Percentiles rank a stretch among this genome's conserved stretches.
These are phyloP conservation scores for Macrobrachium rosenbergii DNA, from an alignment of 1,140 invertebrate species.

Conservation along the genomic window DNA sequence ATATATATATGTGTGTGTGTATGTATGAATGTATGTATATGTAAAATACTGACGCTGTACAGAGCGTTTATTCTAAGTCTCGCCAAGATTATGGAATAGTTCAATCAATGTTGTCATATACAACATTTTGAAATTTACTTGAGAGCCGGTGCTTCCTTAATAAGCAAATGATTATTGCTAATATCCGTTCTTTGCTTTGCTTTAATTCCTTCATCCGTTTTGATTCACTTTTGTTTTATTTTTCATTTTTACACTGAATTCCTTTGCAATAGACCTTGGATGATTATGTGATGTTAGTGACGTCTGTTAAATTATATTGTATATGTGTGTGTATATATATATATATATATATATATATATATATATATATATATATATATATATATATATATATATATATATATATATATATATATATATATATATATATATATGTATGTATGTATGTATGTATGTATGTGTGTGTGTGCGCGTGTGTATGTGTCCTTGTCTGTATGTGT, in stretches of 20 bases:
- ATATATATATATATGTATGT: background rate
- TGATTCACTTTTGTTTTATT: no score
- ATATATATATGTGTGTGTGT: background rate
- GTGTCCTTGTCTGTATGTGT: background rate
- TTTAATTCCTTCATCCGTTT: no score
- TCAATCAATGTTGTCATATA: no score
- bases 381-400: conserved; percentile 2
- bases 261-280: no score
- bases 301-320: background rate
- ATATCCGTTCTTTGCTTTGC: no score
- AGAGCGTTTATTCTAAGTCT: no score
- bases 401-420: conserved; percentile 22
- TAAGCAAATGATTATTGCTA: no score
- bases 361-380: conserved; percentile 11
- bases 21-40: background rate
- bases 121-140: no score
- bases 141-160: no score
- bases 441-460: background rate
- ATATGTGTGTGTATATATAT: conserved; percentile 10
- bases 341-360: conserved; percentile 11
- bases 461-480: background rate
- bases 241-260: no score
- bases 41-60: background rate
- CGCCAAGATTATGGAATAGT: no score
- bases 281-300: no score